Conservation (phyloP, 37 sponge, comb jelly and placozoan species). For the Cladorhizidae sp. region DNA sequence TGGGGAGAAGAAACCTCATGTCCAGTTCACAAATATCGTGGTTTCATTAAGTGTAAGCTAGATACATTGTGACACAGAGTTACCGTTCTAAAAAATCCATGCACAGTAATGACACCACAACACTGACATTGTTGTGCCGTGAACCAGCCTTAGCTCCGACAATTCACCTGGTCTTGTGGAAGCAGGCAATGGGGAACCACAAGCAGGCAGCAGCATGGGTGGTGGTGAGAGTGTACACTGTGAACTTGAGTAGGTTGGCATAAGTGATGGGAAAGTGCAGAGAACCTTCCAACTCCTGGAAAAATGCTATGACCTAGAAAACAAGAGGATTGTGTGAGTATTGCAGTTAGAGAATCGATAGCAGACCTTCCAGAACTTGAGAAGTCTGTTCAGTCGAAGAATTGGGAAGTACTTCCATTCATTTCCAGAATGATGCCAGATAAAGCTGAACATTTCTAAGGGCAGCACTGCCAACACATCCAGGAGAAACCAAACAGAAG, state of each 20-base stretch:
- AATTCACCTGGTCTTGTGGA: slow-evolving; percentile 26
- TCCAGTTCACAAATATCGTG: too few species aligned
- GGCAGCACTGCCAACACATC: slow-evolving; percentile 71
- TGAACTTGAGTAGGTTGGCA: slow-evolving; percentile 55
- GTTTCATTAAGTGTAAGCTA: too few species aligned
- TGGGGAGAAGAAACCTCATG: too few species aligned
- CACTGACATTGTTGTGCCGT: too few species aligned
- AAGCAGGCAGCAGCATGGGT: slow-evolving; percentile 70
- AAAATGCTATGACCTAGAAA: slow-evolving; percentile 52
- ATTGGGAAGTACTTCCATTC: slow-evolving; percentile 48
- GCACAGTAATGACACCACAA: too few species aligned
- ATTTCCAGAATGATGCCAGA: slow-evolving; percentile 13
- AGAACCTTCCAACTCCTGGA: slow-evolving; percentile 57
- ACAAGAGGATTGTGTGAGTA: neutral
- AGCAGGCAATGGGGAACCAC: slow-evolving; percentile 81
- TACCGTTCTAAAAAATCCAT: too few species aligned
- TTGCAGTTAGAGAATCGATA: neutral
- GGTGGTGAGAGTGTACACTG: slow-evolving; percentile 55
- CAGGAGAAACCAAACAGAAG: slow-evolving; percentile 42
- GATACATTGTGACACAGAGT: too few species aligned
- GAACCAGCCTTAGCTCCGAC: too few species aligned
- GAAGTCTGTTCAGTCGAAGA: slow-evolving; percentile 66
- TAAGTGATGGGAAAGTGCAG: slow-evolving; percentile 58
- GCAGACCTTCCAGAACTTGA: slow-evolving; percentile 72
- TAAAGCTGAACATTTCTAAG: slow-evolving; percentile 46